phyloP scores from a whole-genome alignment of 2,797 vertebrate genomes.

The Pipistrellus nathusii region DNA sequence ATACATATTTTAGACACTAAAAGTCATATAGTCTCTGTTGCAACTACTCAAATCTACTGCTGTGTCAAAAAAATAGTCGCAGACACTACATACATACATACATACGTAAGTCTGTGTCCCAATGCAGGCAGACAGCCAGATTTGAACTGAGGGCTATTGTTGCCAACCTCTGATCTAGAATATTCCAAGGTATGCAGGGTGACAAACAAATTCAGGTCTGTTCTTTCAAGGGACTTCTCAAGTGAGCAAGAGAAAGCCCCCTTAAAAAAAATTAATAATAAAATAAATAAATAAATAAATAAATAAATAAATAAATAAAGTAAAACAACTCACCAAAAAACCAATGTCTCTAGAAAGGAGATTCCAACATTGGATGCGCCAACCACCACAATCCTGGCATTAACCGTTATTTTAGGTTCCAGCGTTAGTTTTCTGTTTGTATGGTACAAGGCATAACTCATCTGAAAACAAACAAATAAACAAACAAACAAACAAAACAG shows the following conservation, averaged over 20 bases:
- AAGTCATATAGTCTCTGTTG: background rate
- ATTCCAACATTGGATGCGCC: conserved; percentile 95
- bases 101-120: background rate
- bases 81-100: background rate
- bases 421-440: conserved; percentile 94
- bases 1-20: background rate
- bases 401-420: conserved; percentile 92
- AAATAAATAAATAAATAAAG: background rate
- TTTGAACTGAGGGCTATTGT: background rate
- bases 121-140: background rate
- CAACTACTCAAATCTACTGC: background rate
- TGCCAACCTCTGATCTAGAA: background rate
- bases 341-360: conserved; percentile 93
- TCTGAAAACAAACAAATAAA: conserved; percentile 85
- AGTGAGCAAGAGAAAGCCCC: background rate
- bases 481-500: conserved; percentile 58
- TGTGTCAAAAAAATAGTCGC: background rate
- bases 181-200: background rate
- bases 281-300: background rate
- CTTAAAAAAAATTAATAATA: background rate
- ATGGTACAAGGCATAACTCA: conserved; percentile 92
- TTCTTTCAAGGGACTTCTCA: background rate
- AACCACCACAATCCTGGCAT: conserved; percentile 94
- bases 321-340: conserved; percentile 91
- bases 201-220: background rate